Base-by-base conservation (phyloP, 2,797 vertebrate genomes). In the Tadarida brasiliensis region DNA sequence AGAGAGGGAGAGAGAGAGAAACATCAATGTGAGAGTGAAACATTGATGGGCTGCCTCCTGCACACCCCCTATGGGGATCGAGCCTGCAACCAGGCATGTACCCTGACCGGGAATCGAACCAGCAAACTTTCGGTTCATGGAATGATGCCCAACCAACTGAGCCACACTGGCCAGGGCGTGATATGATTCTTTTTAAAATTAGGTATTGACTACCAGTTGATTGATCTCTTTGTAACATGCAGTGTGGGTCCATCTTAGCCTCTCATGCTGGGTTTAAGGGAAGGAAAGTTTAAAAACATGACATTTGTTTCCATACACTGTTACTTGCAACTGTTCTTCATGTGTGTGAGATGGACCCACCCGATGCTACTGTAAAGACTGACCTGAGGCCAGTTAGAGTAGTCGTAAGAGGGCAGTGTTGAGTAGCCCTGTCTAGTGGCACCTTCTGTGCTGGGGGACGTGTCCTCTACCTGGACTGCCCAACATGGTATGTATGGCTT, bases 111-210 rank as follows among this genome's bases (percentile, higher is more conserved):
- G n/a, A 33, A 68, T 68, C 17, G 16, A 68, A 68, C 17, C 3
- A 7, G 17, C 65, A 35, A 20, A 7, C 17, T 68, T 35, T 35
- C n/a, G 10, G 19, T 19, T 16, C n/a, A 35, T 68, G n/a, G 65
- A 17, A 33, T 20, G n/a, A 33, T 5, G 33, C 65, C 8, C 65
- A 68, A 68, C 65, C 65, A 68, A 33, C 65, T 68, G 17, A 35
- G 9, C 65, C 65, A 68, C n/a, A 68, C n/a, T 16, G 19, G 65
- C 8, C 65, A 33, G 65, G 65, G 19, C 33, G n/a, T 81, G 59
- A 91, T 17, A 59, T 24, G 76, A 89, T 81, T 91, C 71, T 51
- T 67, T 96, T 68, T 14, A 51, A 96, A 97, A 97, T 94, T 92
- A 91, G 35, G 0, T 95, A 91, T 96, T 92, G 81, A 95, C 91